phyloP scores from a whole-genome alignment of 2,797 vertebrate genomes.

The Rhynchotus rufescens region DNA sequence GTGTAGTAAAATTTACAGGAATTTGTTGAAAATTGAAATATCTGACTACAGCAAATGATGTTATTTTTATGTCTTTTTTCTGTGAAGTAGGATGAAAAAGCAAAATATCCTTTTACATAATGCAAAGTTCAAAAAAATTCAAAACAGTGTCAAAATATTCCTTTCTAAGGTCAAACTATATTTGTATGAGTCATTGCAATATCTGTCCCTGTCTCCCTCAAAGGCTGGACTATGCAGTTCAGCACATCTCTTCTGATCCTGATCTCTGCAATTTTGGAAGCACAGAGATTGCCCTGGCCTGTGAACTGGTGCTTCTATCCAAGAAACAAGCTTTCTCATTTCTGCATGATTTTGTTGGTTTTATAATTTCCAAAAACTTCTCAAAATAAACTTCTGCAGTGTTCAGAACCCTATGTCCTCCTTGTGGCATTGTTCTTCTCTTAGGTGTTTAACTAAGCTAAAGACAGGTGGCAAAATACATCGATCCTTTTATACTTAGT shows the following conservation, averaged over 20 bases:
- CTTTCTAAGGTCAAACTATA: neutral
- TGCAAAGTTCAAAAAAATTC: neutral
- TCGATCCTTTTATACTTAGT: neutral
- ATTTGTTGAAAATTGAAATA: neutral
- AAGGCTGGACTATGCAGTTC: neutral
- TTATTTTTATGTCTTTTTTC: neutral
- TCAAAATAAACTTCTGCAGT: neutral
- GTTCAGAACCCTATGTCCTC: rapidly evolving
- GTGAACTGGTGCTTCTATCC: neutral
- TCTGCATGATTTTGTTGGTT: neutral
- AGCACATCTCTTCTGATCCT: neutral
- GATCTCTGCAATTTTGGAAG: neutral
- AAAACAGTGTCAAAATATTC: neutral
- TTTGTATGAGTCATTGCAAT: neutral
- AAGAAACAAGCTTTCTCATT: neutral
- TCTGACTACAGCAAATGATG: neutral
- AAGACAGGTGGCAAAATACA: neutral
- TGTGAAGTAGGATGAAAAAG: neutral
- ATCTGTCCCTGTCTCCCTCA: neutral
- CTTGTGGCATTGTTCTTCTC: neutral
- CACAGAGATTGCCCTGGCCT: neutral
- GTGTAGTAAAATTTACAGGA: neutral
- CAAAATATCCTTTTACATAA: neutral
- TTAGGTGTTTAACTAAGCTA: neutral
- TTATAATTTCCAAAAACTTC: neutral